Conservation (phyloP, 92 coral and sea anemone species). For the Heliopora coerulea region DNA sequence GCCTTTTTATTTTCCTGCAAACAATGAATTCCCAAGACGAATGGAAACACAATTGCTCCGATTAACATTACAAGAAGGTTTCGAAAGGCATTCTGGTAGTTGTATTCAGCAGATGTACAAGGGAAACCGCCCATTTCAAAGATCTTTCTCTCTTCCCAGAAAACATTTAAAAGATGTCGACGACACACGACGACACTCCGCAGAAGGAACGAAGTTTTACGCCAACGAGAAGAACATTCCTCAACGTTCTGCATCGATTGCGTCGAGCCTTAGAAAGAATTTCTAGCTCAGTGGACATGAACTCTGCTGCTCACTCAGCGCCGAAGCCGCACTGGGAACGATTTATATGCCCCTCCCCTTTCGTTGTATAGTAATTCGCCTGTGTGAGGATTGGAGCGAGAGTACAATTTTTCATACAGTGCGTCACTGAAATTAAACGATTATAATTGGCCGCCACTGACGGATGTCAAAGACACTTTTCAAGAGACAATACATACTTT, state of each 20-base stretch:
- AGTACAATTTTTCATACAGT: not conserved
- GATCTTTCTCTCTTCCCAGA: not conserved
- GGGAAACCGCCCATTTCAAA: no score
- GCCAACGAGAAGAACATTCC: constrained; percentile 28
- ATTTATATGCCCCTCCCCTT: not conserved
- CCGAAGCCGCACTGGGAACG: not conserved
- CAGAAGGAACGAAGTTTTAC: not conserved
- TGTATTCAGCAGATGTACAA: no score
- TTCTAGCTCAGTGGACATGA: not conserved
- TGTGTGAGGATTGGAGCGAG: not conserved
- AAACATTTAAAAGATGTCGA: constrained; percentile 7
- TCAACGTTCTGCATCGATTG: constrained; percentile 23
- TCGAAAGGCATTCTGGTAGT: no score
- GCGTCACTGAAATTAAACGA: not conserved
- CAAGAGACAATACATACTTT: not conserved
- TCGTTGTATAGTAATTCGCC: constrained; percentile 10
- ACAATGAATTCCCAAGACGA: no score
- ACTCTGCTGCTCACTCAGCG: not conserved
- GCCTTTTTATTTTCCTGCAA: no score
- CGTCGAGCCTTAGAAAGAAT: constrained; percentile 9
- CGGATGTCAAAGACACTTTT: not conserved
- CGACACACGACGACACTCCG: constrained; percentile 20
- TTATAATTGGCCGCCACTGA: not conserved
- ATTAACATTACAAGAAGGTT: no score
- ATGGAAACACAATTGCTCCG: no score